These are phyloP conservation scores for Branchinecta sandiegonensis DNA, from an alignment of 2,888 invertebrate genomes.

Conservation along the genomic window DNA sequence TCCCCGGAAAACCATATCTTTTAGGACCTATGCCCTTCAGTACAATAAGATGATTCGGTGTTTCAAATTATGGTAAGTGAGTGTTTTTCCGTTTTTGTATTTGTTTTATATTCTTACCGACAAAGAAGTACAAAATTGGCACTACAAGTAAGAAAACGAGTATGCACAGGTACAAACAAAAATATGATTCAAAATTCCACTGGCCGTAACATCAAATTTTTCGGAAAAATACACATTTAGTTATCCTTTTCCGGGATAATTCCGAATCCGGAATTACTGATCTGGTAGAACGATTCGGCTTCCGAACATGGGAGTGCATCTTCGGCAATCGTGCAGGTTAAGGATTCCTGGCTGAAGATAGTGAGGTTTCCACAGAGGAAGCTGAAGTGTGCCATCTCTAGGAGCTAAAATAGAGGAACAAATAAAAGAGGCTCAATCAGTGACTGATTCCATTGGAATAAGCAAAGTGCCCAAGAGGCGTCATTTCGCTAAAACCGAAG, in stretches of 20 bases:
- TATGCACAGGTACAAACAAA: conserved; percentile 3
- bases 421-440: neutral
- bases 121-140: too few species aligned
- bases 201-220: neutral
- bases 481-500: too few species aligned
- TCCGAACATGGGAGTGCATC: conserved; percentile 28
- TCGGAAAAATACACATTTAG: too few species aligned
- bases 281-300: conserved; percentile 27
- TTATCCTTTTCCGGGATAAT: conserved; percentile 13
- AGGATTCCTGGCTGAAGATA: conserved; percentile 28
- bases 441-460: too few species aligned
- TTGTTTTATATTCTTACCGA: too few species aligned
- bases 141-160: neutral
- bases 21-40: too few species aligned
- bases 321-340: conserved; percentile 27
- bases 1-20: too few species aligned
- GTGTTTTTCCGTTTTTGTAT: too few species aligned
- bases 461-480: too few species aligned
- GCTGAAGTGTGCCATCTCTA: conserved; percentile 27
- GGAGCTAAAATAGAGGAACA: conserved; percentile 15
- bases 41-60: too few species aligned
- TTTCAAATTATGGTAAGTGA: too few species aligned
- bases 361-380: conserved; percentile 30
- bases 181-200: neutral
- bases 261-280: conserved; percentile 29